Base-by-base conservation (phyloP, 2,797 vertebrate species). In the Poliocrania exsul region DNA sequence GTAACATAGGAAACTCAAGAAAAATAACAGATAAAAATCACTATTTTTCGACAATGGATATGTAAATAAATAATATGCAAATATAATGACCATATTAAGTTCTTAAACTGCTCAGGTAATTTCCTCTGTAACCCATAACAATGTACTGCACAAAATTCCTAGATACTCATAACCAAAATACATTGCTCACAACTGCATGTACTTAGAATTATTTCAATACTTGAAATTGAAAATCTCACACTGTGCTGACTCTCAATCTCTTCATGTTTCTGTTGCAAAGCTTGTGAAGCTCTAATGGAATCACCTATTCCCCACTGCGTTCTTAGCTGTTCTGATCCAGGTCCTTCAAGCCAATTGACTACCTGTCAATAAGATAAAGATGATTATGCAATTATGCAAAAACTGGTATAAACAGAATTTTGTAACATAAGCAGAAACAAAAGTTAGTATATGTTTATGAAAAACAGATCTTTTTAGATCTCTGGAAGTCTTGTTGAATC, bases 181-280 rank as follows among this genome's bases (percentile, higher is more conserved):
- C 16, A 84, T 6, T 62, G 38, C 25, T 84, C 4, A 26, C 70
- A 95, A 81, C 21, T 33, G 50, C 17, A 44, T 58, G 16, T 51
- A 46, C n/a, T 80, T 80, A 81, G 20, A 65, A 92, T 12, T 78
- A 77, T 74, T 92, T 21, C 92, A 47, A 44, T 79, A 88, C 47
- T 90, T 77, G 86, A 90, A 65, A 96, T 60, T 35, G 67, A 60
- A 96, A 83, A 46, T 64, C 98, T 99, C 98, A 99, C 99, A 96
- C 99, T 99, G 97, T 99, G 99, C 90, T 99, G 99, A 95, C 99
- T 99, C 97, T 99, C 99, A 4, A 99, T 99, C 96, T 99, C 99
- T 96, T 99, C 99, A 3, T 99, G 99, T 93, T 99, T 99, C 97
- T 99, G 99, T 81, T 99, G 99, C 80, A 99, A 98, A 47, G 99